A percentile compares a stretch with the other conserved stretches of the same genome.
Evolutionary conservation across 2,797 vertebrate species (phyloP).

Genomic region (Phataginus tetradactyla): DNA sequence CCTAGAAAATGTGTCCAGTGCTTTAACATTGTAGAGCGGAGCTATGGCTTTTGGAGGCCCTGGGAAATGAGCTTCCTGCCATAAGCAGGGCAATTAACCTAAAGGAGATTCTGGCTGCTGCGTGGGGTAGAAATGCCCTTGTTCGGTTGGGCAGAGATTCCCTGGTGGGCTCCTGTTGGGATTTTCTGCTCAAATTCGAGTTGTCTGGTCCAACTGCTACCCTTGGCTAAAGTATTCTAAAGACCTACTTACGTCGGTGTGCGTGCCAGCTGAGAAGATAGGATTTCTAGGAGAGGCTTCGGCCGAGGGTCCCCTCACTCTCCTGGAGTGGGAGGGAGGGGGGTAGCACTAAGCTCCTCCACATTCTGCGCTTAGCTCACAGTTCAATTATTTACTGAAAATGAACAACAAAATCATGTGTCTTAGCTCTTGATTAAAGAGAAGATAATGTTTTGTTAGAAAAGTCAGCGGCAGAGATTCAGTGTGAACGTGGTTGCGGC

Average conservation of each 20-base stretch:
- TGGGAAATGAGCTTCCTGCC: background rate
- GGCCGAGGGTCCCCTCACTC: background rate
- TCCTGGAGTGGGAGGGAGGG: rapidly evolving
- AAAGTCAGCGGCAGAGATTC: conserved; percentile 78
- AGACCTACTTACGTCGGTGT: background rate
- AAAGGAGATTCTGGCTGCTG: background rate
- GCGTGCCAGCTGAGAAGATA: background rate
- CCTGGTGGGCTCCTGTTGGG: background rate
- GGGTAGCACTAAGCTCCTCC: background rate
- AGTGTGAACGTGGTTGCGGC: conserved; percentile 38
- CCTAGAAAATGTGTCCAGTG: background rate
- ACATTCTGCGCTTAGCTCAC: background rate
- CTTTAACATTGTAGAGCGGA: background rate
- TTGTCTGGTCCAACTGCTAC: background rate
- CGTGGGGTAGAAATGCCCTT: background rate
- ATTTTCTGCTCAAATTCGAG: background rate
- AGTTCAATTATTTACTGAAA: conserved; percentile 63
- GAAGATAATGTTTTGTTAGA: conserved; percentile 72
- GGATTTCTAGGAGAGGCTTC: background rate
- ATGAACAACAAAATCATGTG: conserved; percentile 64
- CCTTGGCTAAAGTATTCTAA: background rate
- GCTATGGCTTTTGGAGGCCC: background rate
- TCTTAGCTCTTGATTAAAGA: conserved; percentile 75
- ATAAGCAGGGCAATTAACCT: conserved; percentile 8
- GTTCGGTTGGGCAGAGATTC: conserved; percentile 13